Evolutionary conservation across 23 tunicate genomes (phyloP).

Genomic region (Trididemnum nubilum): DNA sequence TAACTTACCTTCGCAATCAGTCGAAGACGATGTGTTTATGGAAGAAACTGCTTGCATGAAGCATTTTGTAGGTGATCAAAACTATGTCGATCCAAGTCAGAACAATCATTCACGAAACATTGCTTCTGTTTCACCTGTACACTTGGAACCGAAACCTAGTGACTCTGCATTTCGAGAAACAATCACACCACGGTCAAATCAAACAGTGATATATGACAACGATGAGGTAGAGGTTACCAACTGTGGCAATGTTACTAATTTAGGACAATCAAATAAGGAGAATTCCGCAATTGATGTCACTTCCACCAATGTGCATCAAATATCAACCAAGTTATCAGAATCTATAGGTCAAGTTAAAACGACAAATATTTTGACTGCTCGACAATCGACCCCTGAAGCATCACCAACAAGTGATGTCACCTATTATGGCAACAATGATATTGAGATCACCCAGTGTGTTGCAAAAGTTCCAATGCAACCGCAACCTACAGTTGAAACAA

Average conservation of each 20-base stretch:
- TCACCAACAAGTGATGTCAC: neutral
- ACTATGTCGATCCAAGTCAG: neutral
- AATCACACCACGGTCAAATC: neutral
- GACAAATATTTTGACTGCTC: neutral
- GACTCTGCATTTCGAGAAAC: too few relatives aligned
- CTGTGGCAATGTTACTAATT: neutral
- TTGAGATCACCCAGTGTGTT: neutral
- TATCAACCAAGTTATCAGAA: too few relatives aligned
- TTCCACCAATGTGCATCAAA: too few relatives aligned
- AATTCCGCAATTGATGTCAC: too few relatives aligned
- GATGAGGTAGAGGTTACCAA: conserved; percentile 14
- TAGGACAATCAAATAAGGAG: neutral
- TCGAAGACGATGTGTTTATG: neutral
- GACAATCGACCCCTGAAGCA: neutral
- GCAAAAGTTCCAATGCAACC: neutral
- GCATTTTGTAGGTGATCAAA: neutral
- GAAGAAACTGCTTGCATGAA: conserved; percentile 14
- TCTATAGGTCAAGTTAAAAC: neutral
- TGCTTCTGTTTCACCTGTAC: neutral
- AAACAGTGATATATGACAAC: neutral
- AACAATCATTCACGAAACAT: neutral
- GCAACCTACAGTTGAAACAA: neutral
- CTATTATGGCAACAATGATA: neutral
- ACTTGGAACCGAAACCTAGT: neutral
- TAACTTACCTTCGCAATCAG: neutral